Base-by-base conservation (phyloP, 2,113 vertebrate species). In the Neolamprologus ventralis region DNA sequence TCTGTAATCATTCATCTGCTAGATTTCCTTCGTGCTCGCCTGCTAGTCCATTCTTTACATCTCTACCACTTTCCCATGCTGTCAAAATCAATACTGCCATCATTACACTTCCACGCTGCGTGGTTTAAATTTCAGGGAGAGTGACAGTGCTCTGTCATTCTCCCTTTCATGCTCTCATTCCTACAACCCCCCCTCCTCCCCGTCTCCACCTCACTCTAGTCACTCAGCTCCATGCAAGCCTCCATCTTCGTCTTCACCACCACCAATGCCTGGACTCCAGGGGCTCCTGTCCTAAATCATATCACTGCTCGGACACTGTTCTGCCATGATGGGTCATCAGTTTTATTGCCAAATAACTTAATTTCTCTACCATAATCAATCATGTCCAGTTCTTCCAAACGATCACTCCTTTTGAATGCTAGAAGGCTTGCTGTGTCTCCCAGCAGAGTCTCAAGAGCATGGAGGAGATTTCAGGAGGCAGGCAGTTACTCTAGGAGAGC, bases 261-360 rank as follows among this genome's bases (percentile, higher is more conserved):
- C 31, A 65, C 31, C 60, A 65, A 37, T 37, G 17, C 2, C 60
- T 65, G 0, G 1, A 37, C 0, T 65, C 60, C 17, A 3, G 31
- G 17, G 60, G 31, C 17, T 37, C 60, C 31, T 65, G 60, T 65
- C 60, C 31, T 65, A 37, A 65, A 65, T 37, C 31, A 37, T 37
- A 65, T 65, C 31, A n/a, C 17, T 65, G 60, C 60, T 65, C 0
- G 10, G 60, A 65, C 60, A 37, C 17, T 65, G 31, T 65, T 65
- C 31, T 65, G 31, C 31, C 17, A n/a, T 5, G 31, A 65, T 37
- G 6, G 2, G 60, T 35, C 17, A 12, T 37, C 31, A 1, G 31
- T 37, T 65, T 65, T n/a, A 37, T 37, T 10, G 31, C 60, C 60
- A 65, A 65, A 65, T 65, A 65, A 35, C 1, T 37, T 65, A 2